Evolutionary conservation across 2,888 invertebrate genomes (phyloP).

Genomic region (Ophioninae sp.): DNA sequence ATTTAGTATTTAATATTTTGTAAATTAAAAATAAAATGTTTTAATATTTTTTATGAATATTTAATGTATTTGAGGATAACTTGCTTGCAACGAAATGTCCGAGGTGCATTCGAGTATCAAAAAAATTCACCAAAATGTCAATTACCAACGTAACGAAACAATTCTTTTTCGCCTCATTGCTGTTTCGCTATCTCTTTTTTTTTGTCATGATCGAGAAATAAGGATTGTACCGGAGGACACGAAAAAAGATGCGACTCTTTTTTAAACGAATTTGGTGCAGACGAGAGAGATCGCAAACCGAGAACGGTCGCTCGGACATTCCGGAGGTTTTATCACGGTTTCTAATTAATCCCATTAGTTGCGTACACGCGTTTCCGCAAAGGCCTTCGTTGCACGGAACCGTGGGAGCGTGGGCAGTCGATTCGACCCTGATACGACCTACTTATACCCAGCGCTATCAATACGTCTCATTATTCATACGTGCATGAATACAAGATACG

Average conservation of each 20-base stretch:
- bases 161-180: no score
- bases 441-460: slow-evolving; percentile 49
- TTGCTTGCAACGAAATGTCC: no score
- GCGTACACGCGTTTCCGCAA: slow-evolving; percentile 51
- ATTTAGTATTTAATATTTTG: no score
- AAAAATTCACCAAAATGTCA: no score
- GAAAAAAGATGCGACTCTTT: not conserved
- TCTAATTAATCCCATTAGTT: slow-evolving; percentile 54
- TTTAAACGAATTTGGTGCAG: not conserved
- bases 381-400: slow-evolving; percentile 23
- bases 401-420: slow-evolving; percentile 45
- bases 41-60: no score
- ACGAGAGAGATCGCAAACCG: not conserved
- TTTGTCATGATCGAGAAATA: not conserved
- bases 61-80: no score
- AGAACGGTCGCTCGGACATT: slow-evolving; percentile 5
- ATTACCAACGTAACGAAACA: no score
- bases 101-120: no score
- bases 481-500: slow-evolving; percentile 26
- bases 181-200: not conserved
- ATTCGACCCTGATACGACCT: slow-evolving; percentile 58
- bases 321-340: slow-evolving; percentile 29
- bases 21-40: no score
- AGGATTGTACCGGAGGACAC: not conserved
- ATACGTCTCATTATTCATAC: slow-evolving; percentile 54